Conservation (phyloP, 2,113 vertebrate species). For the Pterocles orientalis region DNA sequence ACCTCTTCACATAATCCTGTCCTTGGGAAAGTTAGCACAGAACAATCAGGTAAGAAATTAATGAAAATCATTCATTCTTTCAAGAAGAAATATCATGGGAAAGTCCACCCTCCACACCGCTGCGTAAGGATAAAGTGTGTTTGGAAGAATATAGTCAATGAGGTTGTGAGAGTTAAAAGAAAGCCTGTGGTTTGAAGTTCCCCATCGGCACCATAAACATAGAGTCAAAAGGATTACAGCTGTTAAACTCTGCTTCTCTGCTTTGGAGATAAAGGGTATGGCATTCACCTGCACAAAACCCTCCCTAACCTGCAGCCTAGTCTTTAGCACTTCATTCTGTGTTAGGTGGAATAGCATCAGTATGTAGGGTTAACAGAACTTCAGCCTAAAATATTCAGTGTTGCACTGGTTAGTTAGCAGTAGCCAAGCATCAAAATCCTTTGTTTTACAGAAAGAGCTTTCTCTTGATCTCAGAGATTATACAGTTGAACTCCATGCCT, state of each 20-base stretch:
- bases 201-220: background rate
- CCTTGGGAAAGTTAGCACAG: background rate
- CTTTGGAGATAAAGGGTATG: accelerated
- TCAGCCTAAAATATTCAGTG: background rate
- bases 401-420: background rate
- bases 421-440: background rate
- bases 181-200: background rate
- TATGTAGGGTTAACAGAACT: background rate
- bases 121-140: background rate
- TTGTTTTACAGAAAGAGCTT: background rate
- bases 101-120: background rate
- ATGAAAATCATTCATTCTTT: background rate
- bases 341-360: background rate
- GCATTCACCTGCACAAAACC: background rate
- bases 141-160: background rate
- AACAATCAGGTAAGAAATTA: background rate
- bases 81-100: background rate
- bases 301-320: background rate
- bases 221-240: background rate
- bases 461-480: background rate
- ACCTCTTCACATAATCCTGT: background rate
- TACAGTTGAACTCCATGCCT: background rate
- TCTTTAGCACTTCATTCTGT: background rate
- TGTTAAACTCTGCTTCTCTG: background rate
- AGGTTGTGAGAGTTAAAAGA: background rate